These are phyloP conservation scores for Antheraea yamamai DNA, from an alignment of 2,888 invertebrate genomes.

Conservation along the genomic window DNA sequence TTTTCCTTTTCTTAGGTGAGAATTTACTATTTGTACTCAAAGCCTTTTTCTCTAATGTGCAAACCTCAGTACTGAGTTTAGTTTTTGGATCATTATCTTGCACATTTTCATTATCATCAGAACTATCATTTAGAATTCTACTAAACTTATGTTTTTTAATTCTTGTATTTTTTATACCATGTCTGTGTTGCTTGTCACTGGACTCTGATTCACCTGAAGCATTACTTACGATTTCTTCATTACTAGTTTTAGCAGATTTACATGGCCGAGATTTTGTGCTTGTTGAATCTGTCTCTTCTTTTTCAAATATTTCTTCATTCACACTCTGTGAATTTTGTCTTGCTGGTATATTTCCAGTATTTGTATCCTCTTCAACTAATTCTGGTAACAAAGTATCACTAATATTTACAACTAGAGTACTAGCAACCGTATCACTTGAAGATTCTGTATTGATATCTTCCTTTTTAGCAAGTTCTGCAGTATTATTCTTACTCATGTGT, in stretches of 20 bases:
- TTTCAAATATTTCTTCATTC: neutral
- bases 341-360: neutral
- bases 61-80: constrained; percentile 17
- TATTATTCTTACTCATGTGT: neutral
- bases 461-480: neutral
- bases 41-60: constrained; percentile 16
- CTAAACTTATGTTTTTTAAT: constrained; percentile 30
- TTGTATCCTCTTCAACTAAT: neutral
- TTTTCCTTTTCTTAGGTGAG: constrained; percentile 26
- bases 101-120: constrained; percentile 34
- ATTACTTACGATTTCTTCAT: neutral
- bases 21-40: constrained; percentile 22
- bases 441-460: neutral
- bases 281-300: neutral
- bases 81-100: constrained; percentile 22
- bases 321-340: neutral
- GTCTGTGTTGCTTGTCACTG: neutral
- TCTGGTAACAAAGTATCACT: neutral
- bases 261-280: neutral
- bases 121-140: constrained; percentile 40
- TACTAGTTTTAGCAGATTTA: neutral
- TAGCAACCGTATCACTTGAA: neutral
- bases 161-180: neutral
- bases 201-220: neutral
- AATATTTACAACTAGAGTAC: neutral